These are phyloP conservation scores for Myiopsitta monachus DNA, from an alignment of 2,113 vertebrate genomes.

Conservation along the genomic window DNA sequence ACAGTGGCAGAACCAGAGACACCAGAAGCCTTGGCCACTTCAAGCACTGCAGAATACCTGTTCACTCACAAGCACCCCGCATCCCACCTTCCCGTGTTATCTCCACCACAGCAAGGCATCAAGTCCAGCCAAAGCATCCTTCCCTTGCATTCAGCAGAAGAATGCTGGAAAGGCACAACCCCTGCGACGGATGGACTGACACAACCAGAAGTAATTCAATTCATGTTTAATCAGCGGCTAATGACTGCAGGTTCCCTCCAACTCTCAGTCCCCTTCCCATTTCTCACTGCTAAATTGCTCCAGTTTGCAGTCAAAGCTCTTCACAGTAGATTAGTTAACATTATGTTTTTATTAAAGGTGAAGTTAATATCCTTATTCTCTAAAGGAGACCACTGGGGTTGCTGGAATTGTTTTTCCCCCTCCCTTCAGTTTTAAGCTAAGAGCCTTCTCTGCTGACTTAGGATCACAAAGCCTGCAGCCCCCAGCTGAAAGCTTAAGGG, in stretches of 20 bases:
- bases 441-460: neutral
- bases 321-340: slow-evolving; percentile 70
- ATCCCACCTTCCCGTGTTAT: neutral
- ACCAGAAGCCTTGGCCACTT: neutral
- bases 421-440: neutral
- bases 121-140: neutral
- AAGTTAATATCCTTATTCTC: slow-evolving; percentile 67
- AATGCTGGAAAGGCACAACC: neutral
- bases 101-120: neutral
- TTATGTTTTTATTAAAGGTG: slow-evolving; percentile 65
- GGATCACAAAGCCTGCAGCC: slow-evolving; percentile 24
- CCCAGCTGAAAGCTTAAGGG: slow-evolving; percentile 56
- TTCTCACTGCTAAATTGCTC: slow-evolving; percentile 36
- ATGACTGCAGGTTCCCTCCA: slow-evolving; percentile 49
- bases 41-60: neutral
- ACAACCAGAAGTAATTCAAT: slow-evolving; percentile 59
- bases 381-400: slow-evolving; percentile 56
- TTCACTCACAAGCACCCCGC: neutral
- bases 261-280: slow-evolving; percentile 33
- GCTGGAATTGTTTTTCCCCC: slow-evolving; percentile 7
- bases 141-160: neutral
- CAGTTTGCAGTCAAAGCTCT: slow-evolving; percentile 41
- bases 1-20: neutral
- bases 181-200: neutral
- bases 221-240: slow-evolving; percentile 62